A percentile compares a stretch with the other conserved stretches of the same genome.
phyloP scores from a whole-genome alignment of 53 echinoderm and acorn worm species.

The Paracentrotus lividus region DNA sequence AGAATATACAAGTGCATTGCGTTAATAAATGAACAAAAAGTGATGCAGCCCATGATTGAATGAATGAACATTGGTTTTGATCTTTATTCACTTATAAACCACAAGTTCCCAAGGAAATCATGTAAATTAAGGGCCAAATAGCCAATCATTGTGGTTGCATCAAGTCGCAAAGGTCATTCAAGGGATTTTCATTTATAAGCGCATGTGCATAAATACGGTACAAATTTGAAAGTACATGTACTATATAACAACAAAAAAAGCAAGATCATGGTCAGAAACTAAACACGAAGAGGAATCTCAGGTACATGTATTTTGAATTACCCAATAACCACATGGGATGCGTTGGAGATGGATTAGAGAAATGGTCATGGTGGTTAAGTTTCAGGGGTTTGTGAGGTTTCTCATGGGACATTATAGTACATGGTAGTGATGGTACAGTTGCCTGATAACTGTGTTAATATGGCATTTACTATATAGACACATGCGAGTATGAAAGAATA shows the following conservation, averaged over 20 bases:
- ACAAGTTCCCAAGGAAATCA: slow-evolving; percentile 40
- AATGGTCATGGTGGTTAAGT: slow-evolving; percentile 8
- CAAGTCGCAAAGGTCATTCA: too few relatives aligned
- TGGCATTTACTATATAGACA: background rate
- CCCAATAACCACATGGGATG: background rate
- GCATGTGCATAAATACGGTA: too few relatives aligned
- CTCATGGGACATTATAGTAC: background rate
- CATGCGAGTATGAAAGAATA: background rate
- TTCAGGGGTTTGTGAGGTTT: slow-evolving; percentile 5
- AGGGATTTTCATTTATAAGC: too few relatives aligned
- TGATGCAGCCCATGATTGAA: too few relatives aligned
- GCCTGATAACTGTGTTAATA: background rate
- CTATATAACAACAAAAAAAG: background rate
- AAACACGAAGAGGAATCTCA: background rate
- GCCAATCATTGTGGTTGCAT: too few relatives aligned
- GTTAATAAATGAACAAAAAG: too few relatives aligned
- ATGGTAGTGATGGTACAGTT: background rate
- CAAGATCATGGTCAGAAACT: background rate
- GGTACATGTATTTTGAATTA: slow-evolving; percentile 3
- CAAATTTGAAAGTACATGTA: background rate
- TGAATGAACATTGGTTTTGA: too few relatives aligned
- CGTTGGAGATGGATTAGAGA: background rate
- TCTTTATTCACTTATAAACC: slow-evolving; percentile 30
- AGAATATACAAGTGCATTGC: too few relatives aligned
- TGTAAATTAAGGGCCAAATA: background rate